phyloP scores from a whole-genome alignment of 2,888 invertebrate species.

The Pycnomerus fuliginosus region DNA sequence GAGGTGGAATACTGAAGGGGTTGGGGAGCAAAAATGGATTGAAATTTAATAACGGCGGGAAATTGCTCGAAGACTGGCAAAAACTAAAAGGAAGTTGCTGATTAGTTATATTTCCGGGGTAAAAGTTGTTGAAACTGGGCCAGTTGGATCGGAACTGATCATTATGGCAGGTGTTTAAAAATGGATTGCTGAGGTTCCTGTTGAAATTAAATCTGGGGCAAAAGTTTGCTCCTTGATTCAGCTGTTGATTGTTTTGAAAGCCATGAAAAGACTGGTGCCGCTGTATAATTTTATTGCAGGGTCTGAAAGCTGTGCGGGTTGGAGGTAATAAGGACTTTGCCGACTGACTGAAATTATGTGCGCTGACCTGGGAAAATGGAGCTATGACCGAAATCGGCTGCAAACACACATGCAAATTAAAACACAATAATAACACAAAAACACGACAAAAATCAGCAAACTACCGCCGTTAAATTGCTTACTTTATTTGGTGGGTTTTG shows the following conservation, averaged over 20 bases:
- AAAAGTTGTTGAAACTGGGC: neutral
- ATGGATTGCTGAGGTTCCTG: conserved; percentile 24
- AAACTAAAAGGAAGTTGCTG: too few species aligned
- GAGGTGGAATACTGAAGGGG: conserved; percentile 25
- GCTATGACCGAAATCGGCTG: conserved; percentile 64
- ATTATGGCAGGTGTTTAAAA: conserved; percentile 13
- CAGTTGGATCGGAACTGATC: neutral
- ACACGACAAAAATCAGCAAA: conserved; percentile 21
- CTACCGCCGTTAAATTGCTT: conserved; percentile 39
- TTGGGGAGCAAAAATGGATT: conserved; percentile 29
- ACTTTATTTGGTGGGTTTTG: conserved; percentile 94
- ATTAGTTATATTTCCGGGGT: neutral
- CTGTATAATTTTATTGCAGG: conserved; percentile 34
- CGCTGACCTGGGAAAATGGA: conserved; percentile 49
- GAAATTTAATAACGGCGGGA: conserved; percentile 20
- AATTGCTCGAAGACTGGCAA: conserved; percentile 15
- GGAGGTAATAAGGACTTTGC: conserved; percentile 7
- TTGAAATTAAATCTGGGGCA: conserved; percentile 18
- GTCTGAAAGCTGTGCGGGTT: conserved; percentile 6
- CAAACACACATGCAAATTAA: conserved; percentile 51
- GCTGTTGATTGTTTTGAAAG: conserved; percentile 36
- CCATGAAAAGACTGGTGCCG: conserved; percentile 51
- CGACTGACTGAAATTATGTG: conserved; percentile 32
- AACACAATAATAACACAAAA: conserved; percentile 41
- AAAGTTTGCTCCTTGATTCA: conserved; percentile 15